These are phyloP conservation scores for Anthophora plumipes DNA, from an alignment of 2,888 invertebrate genomes.

Conservation along the genomic window DNA sequence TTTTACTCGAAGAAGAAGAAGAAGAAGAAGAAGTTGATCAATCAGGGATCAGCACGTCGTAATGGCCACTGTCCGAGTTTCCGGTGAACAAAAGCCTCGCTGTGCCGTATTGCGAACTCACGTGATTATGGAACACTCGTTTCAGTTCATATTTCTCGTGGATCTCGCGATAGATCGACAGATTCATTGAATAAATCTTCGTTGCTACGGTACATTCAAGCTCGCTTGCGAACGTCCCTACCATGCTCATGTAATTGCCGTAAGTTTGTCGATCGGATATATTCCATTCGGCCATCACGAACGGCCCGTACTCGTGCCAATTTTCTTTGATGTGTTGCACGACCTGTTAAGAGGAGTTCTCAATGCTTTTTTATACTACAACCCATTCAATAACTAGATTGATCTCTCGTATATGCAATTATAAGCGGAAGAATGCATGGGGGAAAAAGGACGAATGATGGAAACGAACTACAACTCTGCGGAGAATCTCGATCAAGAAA, in stretches of 20 bases:
- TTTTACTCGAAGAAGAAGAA: not conserved
- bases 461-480: too few relatives aligned
- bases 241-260: slow-evolving; percentile 75
- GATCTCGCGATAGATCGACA: slow-evolving; percentile 78
- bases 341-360: slow-evolving; percentile 68
- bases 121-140: slow-evolving; percentile 75
- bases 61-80: slow-evolving; percentile 79
- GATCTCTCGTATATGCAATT: too few relatives aligned
- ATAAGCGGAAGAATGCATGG: too few relatives aligned
- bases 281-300: slow-evolving; percentile 80
- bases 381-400: too few relatives aligned
- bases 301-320: slow-evolving; percentile 78
- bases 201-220: slow-evolving; percentile 80
- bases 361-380: not conserved
- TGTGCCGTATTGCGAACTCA: slow-evolving; percentile 65
- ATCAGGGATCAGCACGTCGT: slow-evolving; percentile 76
- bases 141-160: slow-evolving; percentile 68
- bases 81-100: slow-evolving; percentile 80
- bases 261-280: slow-evolving; percentile 74
- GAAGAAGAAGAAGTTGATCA: too few relatives aligned
- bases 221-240: slow-evolving; percentile 80
- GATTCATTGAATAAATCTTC: slow-evolving; percentile 77
- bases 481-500: too few relatives aligned
- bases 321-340: slow-evolving; percentile 76
- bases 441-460: too few relatives aligned